Conservation (phyloP, 2,888 invertebrate species). For the Hirtodrosophila histrioides region DNA sequence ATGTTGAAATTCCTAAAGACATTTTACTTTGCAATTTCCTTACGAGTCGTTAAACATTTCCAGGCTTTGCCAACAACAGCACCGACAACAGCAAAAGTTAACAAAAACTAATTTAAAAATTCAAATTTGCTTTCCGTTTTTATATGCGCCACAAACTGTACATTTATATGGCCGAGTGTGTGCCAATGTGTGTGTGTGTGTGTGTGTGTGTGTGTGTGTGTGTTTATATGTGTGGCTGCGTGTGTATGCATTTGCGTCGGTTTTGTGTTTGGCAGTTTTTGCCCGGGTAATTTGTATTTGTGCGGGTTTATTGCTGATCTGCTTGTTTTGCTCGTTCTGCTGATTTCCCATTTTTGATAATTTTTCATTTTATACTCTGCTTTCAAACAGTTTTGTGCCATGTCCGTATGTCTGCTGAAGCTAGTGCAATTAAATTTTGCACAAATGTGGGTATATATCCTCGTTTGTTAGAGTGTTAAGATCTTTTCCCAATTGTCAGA, state of each 20-base stretch:
- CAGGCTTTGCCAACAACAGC: constrained; percentile 61
- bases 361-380: constrained; percentile 36
- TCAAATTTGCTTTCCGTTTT: constrained; percentile 82
- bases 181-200: constrained; percentile 13
- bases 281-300: constrained; percentile 81
- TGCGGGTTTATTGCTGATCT: constrained; percentile 80
- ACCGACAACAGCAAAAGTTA: constrained; percentile 77
- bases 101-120: constrained; percentile 85
- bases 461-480: too few species aligned
- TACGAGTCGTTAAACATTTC: constrained; percentile 83
- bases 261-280: constrained; percentile 59
- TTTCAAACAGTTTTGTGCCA: too few species aligned
- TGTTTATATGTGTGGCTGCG: constrained; percentile 10
- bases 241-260: constrained; percentile 25
- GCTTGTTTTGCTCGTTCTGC: constrained; percentile 60
- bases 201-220: constrained; percentile 2
- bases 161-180: constrained; percentile 67
- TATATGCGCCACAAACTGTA: constrained; percentile 77
- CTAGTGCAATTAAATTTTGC: too few species aligned
- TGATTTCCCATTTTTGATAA: constrained; percentile 40
- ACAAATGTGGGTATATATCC: too few species aligned
- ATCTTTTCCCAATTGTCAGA: too few species aligned
- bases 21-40: constrained; percentile 82
- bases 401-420: too few species aligned
- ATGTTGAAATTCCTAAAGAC: constrained; percentile 77